Base-by-base conservation (phyloP, 2,888 invertebrate genomes). In the Himalopsyche japonica region DNA sequence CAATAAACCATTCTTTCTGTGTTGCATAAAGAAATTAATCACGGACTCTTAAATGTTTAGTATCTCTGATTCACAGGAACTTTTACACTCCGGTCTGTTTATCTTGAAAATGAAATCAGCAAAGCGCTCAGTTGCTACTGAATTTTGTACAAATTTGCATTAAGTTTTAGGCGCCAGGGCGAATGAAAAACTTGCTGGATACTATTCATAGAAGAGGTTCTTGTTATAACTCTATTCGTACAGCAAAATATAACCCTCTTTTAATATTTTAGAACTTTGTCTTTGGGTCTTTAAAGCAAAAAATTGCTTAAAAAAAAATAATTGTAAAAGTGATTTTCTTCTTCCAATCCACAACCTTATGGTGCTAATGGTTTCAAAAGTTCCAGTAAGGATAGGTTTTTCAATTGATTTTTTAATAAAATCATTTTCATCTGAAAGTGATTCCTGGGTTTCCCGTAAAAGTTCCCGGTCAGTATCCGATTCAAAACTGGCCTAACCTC, bases 71-170 rank as follows among this genome's bases (percentile, higher is more conserved):
- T 34, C 1, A 30, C 8, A 79, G 24, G 24, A 57, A 57, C 57
- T 57, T 47, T 79, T 43, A 47, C 79, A 37, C 79, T 34, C 32
- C n/a, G 34, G 37, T 43, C 10, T 80, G 80, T 80, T 80, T 80
- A 80, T 80, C 48, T 80, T 57, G 57, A 57, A 57, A 57, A 57
- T 57, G 20, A 57, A 49, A 49, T 30, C 77, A 37, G 77, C 27
- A 27, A 37, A 47, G 79, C 47, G 37, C 43, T 27, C 43, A 43
- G 27, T 79, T 43, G 79, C 43, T 79, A 32, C 24, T 27, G 79
- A 57, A 80, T 57, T 80, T 80, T 49, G 27, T 80, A 80, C 80
- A 80, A 80, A 80, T 80, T 80, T 80, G 80, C 80, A 80, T 80
- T 57, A 57, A 80, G 80, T 57, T 57, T 57, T 30, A 27, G 49